Evolutionary conservation across 30 jellyfish, hydroid and myxozoan species (phyloP).

Genomic region (Cassiopea xamachana): DNA sequence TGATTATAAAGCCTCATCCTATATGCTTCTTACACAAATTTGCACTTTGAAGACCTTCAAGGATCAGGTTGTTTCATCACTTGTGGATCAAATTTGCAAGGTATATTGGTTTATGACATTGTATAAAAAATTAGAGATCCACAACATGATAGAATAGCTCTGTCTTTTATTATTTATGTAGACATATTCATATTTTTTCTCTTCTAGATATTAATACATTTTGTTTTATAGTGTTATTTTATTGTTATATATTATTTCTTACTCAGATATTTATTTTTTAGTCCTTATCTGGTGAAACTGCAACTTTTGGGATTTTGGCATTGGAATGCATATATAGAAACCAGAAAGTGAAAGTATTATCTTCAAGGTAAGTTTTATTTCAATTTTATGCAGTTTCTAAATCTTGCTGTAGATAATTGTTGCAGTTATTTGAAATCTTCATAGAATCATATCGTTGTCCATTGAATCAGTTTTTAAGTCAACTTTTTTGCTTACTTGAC

Average conservation of each 20-base stretch:
- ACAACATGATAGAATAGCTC: too few species aligned
- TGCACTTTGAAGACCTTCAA: constrained; percentile 41
- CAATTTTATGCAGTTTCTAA: neutral
- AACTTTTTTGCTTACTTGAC: too few species aligned
- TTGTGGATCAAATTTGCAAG: constrained; percentile 71
- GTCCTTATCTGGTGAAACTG: constrained; percentile 51
- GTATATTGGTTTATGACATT: constrained; percentile 11
- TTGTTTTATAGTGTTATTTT: too few species aligned
- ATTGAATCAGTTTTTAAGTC: too few species aligned
- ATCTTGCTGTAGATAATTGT: too few species aligned
- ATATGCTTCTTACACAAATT: constrained; percentile 74
- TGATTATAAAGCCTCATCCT: constrained; percentile 75
- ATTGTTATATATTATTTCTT: too few species aligned
- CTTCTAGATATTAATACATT: too few species aligned
- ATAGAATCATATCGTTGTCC: too few species aligned
- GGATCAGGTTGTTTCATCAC: constrained; percentile 45
- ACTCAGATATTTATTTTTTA: neutral
- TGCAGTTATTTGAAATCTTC: too few species aligned
- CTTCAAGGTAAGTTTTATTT: neutral
- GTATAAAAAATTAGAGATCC: too few species aligned
- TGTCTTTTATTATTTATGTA: too few species aligned
- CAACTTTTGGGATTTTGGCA: constrained; percentile 52
- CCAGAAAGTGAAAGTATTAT: constrained; percentile 22
- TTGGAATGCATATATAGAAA: constrained; percentile 59
- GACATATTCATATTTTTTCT: too few species aligned